These are phyloP conservation scores for Psylliodes chrysocephalus DNA, from an alignment of 2,888 invertebrate genomes.

Conservation along the genomic window DNA sequence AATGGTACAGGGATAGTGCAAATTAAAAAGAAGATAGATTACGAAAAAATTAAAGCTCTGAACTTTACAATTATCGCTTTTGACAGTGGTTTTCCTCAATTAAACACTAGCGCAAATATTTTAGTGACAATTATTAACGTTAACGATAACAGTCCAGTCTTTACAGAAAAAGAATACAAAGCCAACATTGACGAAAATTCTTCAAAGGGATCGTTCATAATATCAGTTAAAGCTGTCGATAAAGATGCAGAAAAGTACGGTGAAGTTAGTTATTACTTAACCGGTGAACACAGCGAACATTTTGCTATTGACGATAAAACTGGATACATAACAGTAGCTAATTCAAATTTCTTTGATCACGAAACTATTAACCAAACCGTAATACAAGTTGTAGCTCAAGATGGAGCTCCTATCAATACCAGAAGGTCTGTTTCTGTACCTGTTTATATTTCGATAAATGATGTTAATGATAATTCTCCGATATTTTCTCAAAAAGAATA, in stretches of 20 bases:
- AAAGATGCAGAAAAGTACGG: conserved; percentile 83
- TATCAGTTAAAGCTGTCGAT: conserved; percentile 80
- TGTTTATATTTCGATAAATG: conserved; percentile 80
- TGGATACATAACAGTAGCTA: conserved; percentile 81
- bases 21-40: conserved; percentile 83
- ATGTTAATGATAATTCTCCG: conserved; percentile 92
- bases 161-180: conserved; percentile 75
- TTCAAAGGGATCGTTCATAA: conserved; percentile 75
- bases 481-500: conserved; percentile 82
- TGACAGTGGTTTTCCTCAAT: conserved; percentile 88
- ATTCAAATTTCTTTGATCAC: conserved; percentile 79
- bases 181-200: conserved; percentile 82
- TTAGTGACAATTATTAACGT: conserved; percentile 82
- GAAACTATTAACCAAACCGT: conserved; percentile 77
- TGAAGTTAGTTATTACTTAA: conserved; percentile 78
- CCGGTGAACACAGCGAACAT: conserved; percentile 77
- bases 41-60: conserved; percentile 78
- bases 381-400: conserved; percentile 83
- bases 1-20: conserved; percentile 83
- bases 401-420: conserved; percentile 77
- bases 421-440: conserved; percentile 80
- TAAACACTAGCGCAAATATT: conserved; percentile 81
- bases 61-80: conserved; percentile 84
- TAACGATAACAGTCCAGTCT: conserved; percentile 88
- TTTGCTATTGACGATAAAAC: conserved; percentile 78